phyloP scores from a whole-genome alignment of 2,797 vertebrate species.

The Cynopterus sphinx region DNA sequence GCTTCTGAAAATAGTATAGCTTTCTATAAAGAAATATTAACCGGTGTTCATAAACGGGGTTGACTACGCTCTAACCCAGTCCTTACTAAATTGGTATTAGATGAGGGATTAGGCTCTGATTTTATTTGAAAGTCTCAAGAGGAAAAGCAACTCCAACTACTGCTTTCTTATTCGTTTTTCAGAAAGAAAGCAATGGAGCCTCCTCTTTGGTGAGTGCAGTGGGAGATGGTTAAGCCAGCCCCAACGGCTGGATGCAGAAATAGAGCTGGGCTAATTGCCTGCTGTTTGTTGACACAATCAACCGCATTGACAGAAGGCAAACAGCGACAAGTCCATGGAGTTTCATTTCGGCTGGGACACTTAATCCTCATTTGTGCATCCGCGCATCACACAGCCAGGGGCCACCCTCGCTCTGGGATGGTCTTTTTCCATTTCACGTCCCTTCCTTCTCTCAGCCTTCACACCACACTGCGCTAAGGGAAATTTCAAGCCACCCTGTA shows the following conservation, averaged over 20 bases:
- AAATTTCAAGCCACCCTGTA: background rate
- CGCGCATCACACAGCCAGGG: fast-evolving
- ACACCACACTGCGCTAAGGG: background rate
- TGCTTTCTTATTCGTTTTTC: conserved; percentile 44
- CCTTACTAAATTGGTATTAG: conserved; percentile 68
- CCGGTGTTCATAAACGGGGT: conserved; percentile 62
- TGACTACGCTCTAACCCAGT: conserved; percentile 64
- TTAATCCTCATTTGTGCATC: background rate
- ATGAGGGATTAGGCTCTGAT: conserved; percentile 76
- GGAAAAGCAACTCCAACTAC: conserved; percentile 70
- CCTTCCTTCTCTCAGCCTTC: background rate
- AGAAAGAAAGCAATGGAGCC: background rate
- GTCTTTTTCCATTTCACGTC: background rate
- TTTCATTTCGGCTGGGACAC: background rate
- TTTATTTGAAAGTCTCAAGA: conserved; percentile 77
- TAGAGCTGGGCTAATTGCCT: background rate
- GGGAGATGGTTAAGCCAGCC: background rate
- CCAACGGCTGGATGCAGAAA: background rate
- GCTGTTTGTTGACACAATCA: background rate
- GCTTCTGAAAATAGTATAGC: conserved; percentile 77
- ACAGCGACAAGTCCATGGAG: fast-evolving
- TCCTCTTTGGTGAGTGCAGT: background rate
- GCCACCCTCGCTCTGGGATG: background rate
- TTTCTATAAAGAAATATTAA: conserved; percentile 82
- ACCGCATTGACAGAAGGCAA: background rate